Conservation (phyloP, 1,140 invertebrate species). For the Ceratoteleas bidentatus region DNA sequence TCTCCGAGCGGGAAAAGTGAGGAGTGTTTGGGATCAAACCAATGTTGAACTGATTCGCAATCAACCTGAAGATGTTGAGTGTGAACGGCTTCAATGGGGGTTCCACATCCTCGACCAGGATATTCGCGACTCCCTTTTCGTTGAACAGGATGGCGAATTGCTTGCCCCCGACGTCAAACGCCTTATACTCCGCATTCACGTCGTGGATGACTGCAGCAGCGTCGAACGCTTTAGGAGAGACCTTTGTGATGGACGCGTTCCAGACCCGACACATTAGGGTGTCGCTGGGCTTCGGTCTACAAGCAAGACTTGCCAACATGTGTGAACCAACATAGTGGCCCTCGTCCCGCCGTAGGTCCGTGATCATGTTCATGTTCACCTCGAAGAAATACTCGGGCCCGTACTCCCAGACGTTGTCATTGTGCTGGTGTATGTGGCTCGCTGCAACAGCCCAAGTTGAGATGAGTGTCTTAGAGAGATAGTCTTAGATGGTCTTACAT, state of each 20-base stretch:
- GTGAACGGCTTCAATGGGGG: constrained; percentile 18
- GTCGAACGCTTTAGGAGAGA: constrained; percentile 36
- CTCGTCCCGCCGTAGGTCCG: constrained; percentile 51
- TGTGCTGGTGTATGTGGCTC: constrained; percentile 38
- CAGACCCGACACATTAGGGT: constrained; percentile 64
- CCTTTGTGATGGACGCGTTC: constrained; percentile 59
- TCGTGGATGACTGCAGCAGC: constrained; percentile 4
- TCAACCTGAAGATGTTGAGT: constrained; percentile 69
- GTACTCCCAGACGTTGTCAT: constrained; percentile 63
- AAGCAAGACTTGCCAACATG: constrained; percentile 64
- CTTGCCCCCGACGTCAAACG: constrained; percentile 47
- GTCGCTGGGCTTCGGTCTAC: constrained; percentile 63
- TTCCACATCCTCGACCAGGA: constrained; percentile 53
- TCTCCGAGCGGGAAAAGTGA: constrained; percentile 71
- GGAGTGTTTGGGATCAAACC: constrained; percentile 61
- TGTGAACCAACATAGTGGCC: constrained; percentile 56
- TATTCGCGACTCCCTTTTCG: constrained; percentile 58
- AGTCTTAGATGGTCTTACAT: no score
- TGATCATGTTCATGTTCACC: constrained; percentile 59
- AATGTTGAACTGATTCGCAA: constrained; percentile 70
- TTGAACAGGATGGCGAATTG: constrained; percentile 68
- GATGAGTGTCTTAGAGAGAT: neutral
- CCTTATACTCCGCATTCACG: constrained; percentile 25
- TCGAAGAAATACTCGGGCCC: constrained; percentile 71
- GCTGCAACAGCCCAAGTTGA: constrained; percentile 31